Base-by-base conservation (phyloP, 2,888 invertebrate genomes). In the Colletes collaris region DNA sequence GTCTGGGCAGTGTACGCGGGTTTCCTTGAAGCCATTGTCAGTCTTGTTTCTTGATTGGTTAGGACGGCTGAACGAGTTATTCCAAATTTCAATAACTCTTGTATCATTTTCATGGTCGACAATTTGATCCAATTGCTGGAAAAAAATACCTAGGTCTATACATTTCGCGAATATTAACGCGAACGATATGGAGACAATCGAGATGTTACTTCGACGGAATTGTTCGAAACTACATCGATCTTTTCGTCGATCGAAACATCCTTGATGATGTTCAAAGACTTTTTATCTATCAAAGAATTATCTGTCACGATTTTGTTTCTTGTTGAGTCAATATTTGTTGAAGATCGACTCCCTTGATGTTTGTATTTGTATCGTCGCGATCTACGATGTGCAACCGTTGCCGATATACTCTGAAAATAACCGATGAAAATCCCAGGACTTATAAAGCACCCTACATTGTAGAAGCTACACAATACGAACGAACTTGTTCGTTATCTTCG, bases 31-130 rank as follows among this genome's bases (percentile, higher is more conserved):
- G 7, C 7, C n/a, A 3, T 40, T 8, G 0, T 49, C 53, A 4
- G 4, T 66, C 8, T 19, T 44, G 11, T 16, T 44, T 56, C 13
- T 49, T 35, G 0, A 2, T 49, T 13, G 11, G 16, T 50, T 64
- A 0, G 13, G 7, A 58, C 7, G 60, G 10, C 71, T 67, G 1
- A 6, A 35, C 2, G 53, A 8, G 16, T 49, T 77, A 13, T 59
- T 66, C 80, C 77, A 77, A 56, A 83, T 71, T 64, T 83, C 58
- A 7, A 75, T 67, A 53, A 69, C 13, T 27, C 59, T 63, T 37
- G 10, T n/a, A 6, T 56, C 13, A 10, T 4, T 46, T 11, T 16
- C 35, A 27, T 8, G 11, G 8, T 19, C 11, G 10, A 16, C n/a
- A 59, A 13, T 13, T 46, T 13, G 11, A 27, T 60, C 19, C 46